Base-by-base conservation (phyloP, 2,113 vertebrate species). In the Lipophrys pholis region DNA sequence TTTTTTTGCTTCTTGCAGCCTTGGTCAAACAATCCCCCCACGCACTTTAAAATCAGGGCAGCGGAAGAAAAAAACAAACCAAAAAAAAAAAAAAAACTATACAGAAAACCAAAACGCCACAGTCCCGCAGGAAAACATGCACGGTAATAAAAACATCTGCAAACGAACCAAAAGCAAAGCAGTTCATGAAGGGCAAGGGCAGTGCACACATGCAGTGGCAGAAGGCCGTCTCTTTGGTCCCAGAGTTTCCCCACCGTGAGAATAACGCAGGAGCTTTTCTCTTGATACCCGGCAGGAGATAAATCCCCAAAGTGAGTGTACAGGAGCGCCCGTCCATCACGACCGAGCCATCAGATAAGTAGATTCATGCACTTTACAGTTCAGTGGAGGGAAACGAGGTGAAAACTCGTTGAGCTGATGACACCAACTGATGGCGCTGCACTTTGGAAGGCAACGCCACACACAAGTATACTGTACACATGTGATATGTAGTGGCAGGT, bases 331-430 rank as follows among this genome's bases (percentile, higher is more conserved):
- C 64, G 58, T n/a, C n/a, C n/a, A n/a, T 85, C 73, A 53, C 87
- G 84, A 76, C 78, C 12, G 49, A 84, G 79, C 83, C 70, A 86
- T 80, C 74, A 63, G 61, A 50, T 83, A 85, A 85, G 69, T 69
- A 81, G 87, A 92, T 85, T 79, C 78, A 84, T 83, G 84, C 72
- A 80, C 85, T 88, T 92, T 82, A 89, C 89, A 81, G 87, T 80
- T 91, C 90, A 87, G 58, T 82, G 75, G 83, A 89, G 85, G 71
- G 71, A 83, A 86, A 64, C 57, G 11, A 69, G 69, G 75, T 21
- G 61, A 52, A 80, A 74, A 56, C 48, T 6, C 12, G 15, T 7
- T 82, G 69, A 51, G 36, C 58, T 55, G 57, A 49, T 81, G 71
- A 73, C 16, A 60, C 60, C 40, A 52, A n/a, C n/a, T n/a, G n/a